Evolutionary conservation across 2,113 vertebrate species (phyloP), one percentile per base, ranked within the genome.

Genomic region (Collichthys lucidus): DNA sequence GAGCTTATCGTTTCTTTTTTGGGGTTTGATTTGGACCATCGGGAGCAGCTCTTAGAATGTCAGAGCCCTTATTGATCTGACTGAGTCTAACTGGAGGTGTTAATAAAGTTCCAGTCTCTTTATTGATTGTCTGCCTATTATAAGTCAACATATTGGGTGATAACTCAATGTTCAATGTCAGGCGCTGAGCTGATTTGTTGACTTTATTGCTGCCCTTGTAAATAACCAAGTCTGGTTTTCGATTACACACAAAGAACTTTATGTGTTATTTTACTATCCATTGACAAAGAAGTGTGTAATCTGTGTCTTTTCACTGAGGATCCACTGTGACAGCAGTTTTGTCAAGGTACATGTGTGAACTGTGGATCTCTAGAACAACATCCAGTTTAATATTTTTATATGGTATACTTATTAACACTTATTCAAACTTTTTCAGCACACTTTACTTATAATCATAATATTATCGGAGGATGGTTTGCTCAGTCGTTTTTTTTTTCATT

Each of bases 91-190:
- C 83, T 82, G 80, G 65, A 84, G 86, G 79, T 79, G 85, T 82
- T 94, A 89, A 94, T 94, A 93, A 90, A 93, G 87, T 87, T 88
- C 1, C 42, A 77, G 80, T 80, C 75, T 81, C 46, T 50, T 29
- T 68, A 93, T 93, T 88, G 93, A 94, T 90, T 40, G 60, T 60
- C 77, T 79, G 73, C 78, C 83, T 82, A 35, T 93, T 90, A 90
- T 90, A 77, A 79, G 77, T 89, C 89, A 61, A 66, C 86, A 55
- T 46, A 84, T 70, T 63, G 74, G 78, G 67, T 29, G 64, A 20
- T 70, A 72, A 73, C 63, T 83, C 74, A 84, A 53, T 92, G 79
- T 81, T 86, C 79, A 85, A 74, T 81, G 88, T 90, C 84, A 85
- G 79, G 52, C 5, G 0, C 59, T 74, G 19, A 29, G 29, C n/a